Evolutionary conservation across 92 coral and sea anemone species (phyloP), one percentile per base, ranked within the genome.

Genomic region (Plumapathes pennacea): DNA sequence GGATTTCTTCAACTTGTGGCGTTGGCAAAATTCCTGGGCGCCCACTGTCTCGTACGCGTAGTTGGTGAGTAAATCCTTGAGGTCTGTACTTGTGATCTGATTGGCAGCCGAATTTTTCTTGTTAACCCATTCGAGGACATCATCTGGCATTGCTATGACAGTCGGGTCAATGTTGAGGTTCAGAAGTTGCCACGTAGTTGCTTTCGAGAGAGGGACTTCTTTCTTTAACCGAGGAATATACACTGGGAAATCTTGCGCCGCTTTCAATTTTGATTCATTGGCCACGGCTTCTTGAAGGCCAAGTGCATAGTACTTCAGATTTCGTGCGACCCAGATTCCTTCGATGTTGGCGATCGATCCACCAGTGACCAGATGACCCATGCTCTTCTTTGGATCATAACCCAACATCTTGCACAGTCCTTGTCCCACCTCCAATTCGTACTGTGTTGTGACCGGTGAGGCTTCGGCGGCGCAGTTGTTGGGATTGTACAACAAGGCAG

Each of bases 261-360:
- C 57, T 4, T 54, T 25, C 33, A 65, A 13, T 9, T 37, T 10
- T 1, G 56, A 51, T 10, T 77, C 95, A 4, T 54, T 75, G 17
- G 46, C 40, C 70, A 90, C 74, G 0, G 97, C 88, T 37, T 82
- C 95, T 60, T 82, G 73, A 15, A 90, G 65, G 27, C 90, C 78
- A 17, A 71, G 40, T 33, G 97, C 66, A 38, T 78, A 83, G 67
- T 57, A 88, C 78, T 90, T 90, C 25, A 90, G 79, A 44, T 90
- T 90, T 3, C 95, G 60, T 2, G 97, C 94, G 14, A 84, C 86
- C 97, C 97, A 90, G 62, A 90, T 59, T 11, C 95, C 83, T 53
- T 90, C 97, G 44, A 90, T 82, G 80, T 90, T 90, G 2, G 97
- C 97, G 20, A 86, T 57, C 1, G 90, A 56, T 1, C 97, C 97